phyloP scores from a whole-genome alignment of 1,140 invertebrate genomes.

The Achroia grisella region DNA sequence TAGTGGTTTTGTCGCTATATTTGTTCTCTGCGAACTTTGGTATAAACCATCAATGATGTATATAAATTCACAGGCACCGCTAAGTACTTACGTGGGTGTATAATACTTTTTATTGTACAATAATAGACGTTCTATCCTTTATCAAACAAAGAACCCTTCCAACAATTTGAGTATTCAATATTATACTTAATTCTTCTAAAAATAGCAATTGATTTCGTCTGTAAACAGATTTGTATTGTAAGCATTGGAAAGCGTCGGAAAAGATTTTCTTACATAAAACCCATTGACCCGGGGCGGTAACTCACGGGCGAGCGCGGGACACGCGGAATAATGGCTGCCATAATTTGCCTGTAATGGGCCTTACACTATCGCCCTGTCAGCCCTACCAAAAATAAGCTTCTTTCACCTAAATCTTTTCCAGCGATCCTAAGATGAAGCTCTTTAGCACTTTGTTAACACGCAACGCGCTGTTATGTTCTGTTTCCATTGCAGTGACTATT shows the following conservation, averaged over 20 bases:
- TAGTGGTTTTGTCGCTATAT: no score
- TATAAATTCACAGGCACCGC: no score
- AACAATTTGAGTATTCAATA: no score
- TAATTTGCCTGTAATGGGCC: slow-evolving; percentile 70
- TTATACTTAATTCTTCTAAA: no score
- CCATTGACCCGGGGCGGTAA: slow-evolving; percentile 60
- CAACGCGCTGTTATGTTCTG: slow-evolving; percentile 1
- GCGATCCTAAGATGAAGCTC: slow-evolving; percentile 33
- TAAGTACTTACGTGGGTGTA: no score
- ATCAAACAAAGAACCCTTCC: no score
- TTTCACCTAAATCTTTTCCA: slow-evolving; percentile 50
- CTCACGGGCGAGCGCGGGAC: slow-evolving; percentile 49
- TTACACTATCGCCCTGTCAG: slow-evolving; percentile 69
- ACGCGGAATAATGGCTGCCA: slow-evolving; percentile 64
- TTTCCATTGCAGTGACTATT: no score
- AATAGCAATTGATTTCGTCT: no score
- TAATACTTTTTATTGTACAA: no score
- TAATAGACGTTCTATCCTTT: no score
- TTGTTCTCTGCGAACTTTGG: no score
- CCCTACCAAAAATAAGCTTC: slow-evolving; percentile 63
- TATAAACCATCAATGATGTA: no score
- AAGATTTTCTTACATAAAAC: slow-evolving; percentile 57
- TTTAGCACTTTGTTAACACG: slow-evolving; percentile 32
- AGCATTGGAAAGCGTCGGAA: slow-evolving; percentile 17
- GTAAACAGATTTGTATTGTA: background rate